Base-by-base conservation (phyloP, 2,888 invertebrate species). In the Drosophila glabriapex region DNA sequence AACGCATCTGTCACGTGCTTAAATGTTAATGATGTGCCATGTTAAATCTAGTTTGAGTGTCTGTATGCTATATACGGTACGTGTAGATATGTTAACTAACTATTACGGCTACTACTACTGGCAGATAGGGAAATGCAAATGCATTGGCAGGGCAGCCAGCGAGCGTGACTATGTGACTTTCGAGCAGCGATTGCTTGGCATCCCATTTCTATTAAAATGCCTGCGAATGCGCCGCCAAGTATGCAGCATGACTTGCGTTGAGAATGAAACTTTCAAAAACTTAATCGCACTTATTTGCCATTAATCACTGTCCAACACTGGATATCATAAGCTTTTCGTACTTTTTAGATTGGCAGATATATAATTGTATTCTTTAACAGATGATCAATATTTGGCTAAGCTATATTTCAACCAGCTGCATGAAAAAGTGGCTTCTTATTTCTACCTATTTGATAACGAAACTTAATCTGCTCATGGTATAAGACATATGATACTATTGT, bases 191-290 rank as follows among this genome's bases (percentile, higher is more conserved):
- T 75, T 82, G 85, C 82, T 76, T 65, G 71, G 73, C 87, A 86
- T 76, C 87, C 88, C 67, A 77, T 80, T 87, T 85, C 88, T 73
- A 85, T 85, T 89, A 89, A 85, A 87, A 77, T 88, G 76, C 72
- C 85, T 74, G 58, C 63, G 64, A 64, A 66, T 75, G 78, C 83
- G 71, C 85, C 73, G 73, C 63, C 68, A 78, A 78, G 72, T 74
- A 78, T 82, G 82, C 82, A 81, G 31, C 76, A 68, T 87, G 82
- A 85, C 70, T 76, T 69, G 76, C 79, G 46, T 25, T n/a, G 55
- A 25, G 29, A 39, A 46, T 50, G 63, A 54, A 55, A 22, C 54
- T 68, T 52, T 46, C 52, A 19, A 55, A 63, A 61, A 58, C 61
- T 68, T 77, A 65, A 68, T 79, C 77, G 63, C 74, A 75, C 75